phyloP scores from a whole-genome alignment of 2,888 invertebrate genomes.

The Xylophagus ater region DNA sequence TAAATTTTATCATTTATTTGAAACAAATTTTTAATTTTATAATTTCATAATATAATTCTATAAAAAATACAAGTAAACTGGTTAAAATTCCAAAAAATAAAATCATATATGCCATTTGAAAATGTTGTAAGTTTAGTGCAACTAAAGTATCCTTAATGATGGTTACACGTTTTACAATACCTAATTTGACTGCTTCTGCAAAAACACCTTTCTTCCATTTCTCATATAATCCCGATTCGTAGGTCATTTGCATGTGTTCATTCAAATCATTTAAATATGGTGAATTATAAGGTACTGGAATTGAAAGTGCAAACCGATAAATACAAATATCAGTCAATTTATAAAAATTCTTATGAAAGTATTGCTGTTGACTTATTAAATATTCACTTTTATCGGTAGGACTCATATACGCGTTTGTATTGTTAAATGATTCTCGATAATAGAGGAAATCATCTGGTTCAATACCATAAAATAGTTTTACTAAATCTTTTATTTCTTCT shows the following conservation, averaged over 20 bases:
- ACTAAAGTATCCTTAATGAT: neutral
- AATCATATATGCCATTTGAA: neutral
- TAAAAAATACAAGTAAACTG: neutral
- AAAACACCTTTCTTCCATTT: conserved; percentile 3
- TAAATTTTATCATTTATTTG: too few relatives aligned
- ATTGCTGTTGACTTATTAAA: neutral
- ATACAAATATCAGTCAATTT: conserved; percentile 1
- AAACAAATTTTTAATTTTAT: neutral
- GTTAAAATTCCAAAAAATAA: neutral
- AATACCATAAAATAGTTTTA: neutral
- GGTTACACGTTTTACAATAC: neutral
- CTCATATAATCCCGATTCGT: neutral
- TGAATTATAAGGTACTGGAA: neutral
- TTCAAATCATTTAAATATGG: neutral
- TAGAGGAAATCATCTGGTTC: neutral
- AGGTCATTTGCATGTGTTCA: neutral
- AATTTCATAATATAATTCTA: neutral
- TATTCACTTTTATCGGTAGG: neutral
- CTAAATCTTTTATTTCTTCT: neutral
- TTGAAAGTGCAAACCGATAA: neutral
- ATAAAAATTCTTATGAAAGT: neutral
- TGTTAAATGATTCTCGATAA: neutral
- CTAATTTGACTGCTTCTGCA: neutral
- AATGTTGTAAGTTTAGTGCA: neutral
- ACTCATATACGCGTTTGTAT: neutral